Conservation (phyloP, 2,113 vertebrate species). For the Cisticola juncidis region DNA sequence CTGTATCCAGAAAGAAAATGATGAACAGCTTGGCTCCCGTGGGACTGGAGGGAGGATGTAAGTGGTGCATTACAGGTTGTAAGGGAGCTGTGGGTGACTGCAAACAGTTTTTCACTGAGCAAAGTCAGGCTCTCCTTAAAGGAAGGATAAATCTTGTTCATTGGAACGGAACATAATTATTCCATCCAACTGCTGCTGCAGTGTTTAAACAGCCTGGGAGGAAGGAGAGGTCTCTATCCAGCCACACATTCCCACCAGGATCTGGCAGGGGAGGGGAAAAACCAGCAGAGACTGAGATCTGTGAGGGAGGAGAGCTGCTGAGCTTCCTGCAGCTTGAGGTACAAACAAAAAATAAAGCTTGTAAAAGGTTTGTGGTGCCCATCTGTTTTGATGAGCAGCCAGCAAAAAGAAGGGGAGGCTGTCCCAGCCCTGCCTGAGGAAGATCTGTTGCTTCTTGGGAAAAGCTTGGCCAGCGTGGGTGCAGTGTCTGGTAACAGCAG, state of each 20-base stretch:
- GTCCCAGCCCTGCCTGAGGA: background rate
- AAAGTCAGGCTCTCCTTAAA: background rate
- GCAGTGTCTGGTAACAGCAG: background rate
- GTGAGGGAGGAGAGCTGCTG: background rate
- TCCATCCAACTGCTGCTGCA: background rate
- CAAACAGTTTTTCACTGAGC: background rate
- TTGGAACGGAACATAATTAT: background rate
- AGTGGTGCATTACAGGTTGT: background rate
- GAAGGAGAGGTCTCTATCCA: background rate
- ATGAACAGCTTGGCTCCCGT: background rate
- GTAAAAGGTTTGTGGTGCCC: background rate
- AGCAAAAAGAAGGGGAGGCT: background rate
- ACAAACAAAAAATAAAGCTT: background rate
- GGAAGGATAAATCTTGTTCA: background rate
- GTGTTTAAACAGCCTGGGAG: background rate
- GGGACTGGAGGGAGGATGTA: background rate
- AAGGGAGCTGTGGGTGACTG: background rate
- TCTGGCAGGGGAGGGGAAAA: background rate
- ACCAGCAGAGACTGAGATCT: background rate
- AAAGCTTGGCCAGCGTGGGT: background rate
- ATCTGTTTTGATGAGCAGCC: background rate
- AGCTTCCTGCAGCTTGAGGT: background rate
- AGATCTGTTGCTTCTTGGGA: background rate
- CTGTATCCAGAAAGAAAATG: background rate
- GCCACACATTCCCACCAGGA: background rate